Evolutionary conservation across 1,140 invertebrate species (phyloP).

Genomic region (Sitodiplosis mosellana): DNA sequence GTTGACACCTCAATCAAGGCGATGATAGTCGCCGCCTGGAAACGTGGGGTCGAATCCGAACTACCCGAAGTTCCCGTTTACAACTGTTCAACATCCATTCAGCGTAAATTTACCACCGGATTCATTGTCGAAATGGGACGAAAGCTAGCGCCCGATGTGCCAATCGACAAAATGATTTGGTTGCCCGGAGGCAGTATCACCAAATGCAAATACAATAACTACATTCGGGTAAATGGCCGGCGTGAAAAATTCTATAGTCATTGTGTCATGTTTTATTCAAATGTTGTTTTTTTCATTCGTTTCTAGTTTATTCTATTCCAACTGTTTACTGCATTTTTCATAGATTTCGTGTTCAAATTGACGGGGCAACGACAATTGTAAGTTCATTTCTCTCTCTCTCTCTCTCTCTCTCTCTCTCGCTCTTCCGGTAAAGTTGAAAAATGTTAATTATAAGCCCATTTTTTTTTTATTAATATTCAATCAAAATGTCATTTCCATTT

Average conservation of each 20-base stretch:
- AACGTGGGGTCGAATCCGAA: constrained; percentile 30
- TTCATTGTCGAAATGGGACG: constrained; percentile 35
- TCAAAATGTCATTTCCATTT: constrained; percentile 3
- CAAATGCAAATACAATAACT: constrained; percentile 28
- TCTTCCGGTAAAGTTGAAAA: constrained; percentile 1
- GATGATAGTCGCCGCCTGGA: constrained; percentile 56
- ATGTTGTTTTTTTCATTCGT: constrained; percentile 21
- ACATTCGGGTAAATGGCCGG: constrained; percentile 23
- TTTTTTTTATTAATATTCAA: neutral
- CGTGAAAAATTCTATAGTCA: neutral
- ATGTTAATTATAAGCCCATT: too few relatives aligned
- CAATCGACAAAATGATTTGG: constrained; percentile 51
- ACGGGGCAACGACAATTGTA: constrained; percentile 53
- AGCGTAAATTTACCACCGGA: constrained; percentile 48
- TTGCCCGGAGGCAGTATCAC: constrained; percentile 33
- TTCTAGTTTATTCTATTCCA: constrained; percentile 39
- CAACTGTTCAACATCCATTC: constrained; percentile 40
- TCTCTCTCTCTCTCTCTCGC: too few relatives aligned
- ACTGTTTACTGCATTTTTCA: constrained; percentile 44
- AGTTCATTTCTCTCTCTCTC: too few relatives aligned
- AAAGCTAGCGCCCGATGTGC: constrained; percentile 29
- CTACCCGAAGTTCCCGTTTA: constrained; percentile 33
- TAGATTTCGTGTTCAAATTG: constrained; percentile 40
- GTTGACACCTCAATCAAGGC: constrained; percentile 72
- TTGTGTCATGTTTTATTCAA: neutral